Base-by-base conservation (phyloP, 2,888 invertebrate genomes). In the Microdon myrmicae region DNA sequence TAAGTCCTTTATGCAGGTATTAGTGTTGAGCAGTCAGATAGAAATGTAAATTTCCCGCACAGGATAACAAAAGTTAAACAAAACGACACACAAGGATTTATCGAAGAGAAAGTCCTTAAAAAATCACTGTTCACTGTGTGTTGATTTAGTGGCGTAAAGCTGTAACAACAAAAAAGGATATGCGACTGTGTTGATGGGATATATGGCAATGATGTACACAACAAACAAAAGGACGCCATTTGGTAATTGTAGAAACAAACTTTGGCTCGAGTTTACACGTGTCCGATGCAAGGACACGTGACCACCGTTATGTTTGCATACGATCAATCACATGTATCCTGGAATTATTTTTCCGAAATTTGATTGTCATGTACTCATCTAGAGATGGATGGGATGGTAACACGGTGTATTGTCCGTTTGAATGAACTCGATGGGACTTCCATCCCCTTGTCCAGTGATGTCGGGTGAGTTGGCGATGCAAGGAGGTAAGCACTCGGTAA, bases 301-400 rank as follows among this genome's bases (percentile, higher is more conserved):
- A 78, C 77, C 77, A 72, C 78, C 77, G 75, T 78, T 73, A 77
- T 78, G 76, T 78, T 78, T 77, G 75, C 75, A 74, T 77, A 76
- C 77, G 78, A 77, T 77, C 76, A 77, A 71, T 68, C 69, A 69
- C 66, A 59, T 66, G 53, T 66, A 58, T 48, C 53, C 35, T 66
- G 25, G 64, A 53, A 48, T 66, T 66, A 58, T 41, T 39, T 39
- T 4, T 31, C 13, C 16, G 22, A 43, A 53, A 47, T 64, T 45
- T 58, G 64, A 58, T 64, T 58, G 64, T 61, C 61, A 58, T 51
- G 64, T 45, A 54, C 32, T 51, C 45, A 16, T 26, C 47, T 47
- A 37, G 58, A 64, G 59, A 66, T 58, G 66, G 64, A 64, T 64
- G n/a, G n/a, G n/a, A n/a, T 64, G 64, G 45, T 38, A 20, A 51